These are phyloP conservation scores for Labrus mixtus DNA, from an alignment of 2,113 vertebrate genomes.

Conservation along the genomic window DNA sequence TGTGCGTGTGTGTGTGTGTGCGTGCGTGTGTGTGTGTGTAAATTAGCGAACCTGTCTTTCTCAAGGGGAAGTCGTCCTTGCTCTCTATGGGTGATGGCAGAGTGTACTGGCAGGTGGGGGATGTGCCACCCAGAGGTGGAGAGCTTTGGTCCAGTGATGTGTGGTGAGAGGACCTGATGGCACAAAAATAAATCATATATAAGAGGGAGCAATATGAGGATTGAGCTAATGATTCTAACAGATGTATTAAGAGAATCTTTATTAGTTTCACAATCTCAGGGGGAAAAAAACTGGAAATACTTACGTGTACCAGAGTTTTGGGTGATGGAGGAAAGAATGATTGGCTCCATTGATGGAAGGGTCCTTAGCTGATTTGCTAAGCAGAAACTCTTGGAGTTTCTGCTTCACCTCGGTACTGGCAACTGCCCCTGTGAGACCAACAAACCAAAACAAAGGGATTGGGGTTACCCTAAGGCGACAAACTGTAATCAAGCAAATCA, in stretches of 20 bases:
- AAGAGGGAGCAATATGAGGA: background rate
- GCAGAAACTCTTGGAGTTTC: conserved; percentile 99
- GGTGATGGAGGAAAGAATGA: conserved; percentile 90
- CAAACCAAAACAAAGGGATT: conserved; percentile 63
- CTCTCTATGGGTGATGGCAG: conserved; percentile 90
- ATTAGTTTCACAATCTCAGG: background rate
- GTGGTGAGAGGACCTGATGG: conserved; percentile 93
- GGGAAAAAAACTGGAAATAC: conserved; percentile 65
- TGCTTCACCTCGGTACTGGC: conserved; percentile 98
- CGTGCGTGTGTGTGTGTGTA: conserved; percentile 16
- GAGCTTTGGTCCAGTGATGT: conserved; percentile 98
- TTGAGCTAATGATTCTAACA: background rate
- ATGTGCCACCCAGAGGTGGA: conserved; percentile 92
- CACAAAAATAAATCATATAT: conserved; percentile 26
- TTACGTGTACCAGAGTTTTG: conserved; percentile 97
- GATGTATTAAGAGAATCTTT: background rate
- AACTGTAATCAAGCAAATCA: conserved; percentile 3
- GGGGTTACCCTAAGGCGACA: conserved; percentile 69
- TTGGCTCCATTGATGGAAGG: conserved; percentile 87
- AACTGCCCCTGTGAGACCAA: conserved; percentile 91
- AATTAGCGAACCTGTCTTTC: conserved; percentile 93
- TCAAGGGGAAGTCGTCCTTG: conserved; percentile 97
- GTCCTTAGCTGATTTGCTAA: conserved; percentile 98
- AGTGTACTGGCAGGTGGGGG: conserved; percentile 93
- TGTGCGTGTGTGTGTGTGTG: conserved; percentile 1